These are phyloP conservation scores for Cyprinodon diabolis DNA, from an alignment of 2,797 vertebrate genomes.

Conservation along the genomic window DNA sequence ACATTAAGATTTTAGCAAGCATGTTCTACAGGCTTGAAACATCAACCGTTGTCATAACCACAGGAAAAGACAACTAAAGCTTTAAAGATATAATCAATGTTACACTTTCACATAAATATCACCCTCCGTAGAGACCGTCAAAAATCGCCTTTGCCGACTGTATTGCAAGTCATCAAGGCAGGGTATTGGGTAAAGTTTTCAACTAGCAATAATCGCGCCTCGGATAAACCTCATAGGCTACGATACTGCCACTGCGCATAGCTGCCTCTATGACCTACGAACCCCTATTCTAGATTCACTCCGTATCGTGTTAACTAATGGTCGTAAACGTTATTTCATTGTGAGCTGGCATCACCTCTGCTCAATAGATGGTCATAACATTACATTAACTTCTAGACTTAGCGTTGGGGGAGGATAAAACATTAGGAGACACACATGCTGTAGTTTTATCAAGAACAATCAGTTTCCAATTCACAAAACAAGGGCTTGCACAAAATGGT, in stretches of 20 bases:
- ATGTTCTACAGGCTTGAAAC: too few relatives aligned
- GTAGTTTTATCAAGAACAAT: too few relatives aligned
- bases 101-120: not conserved
- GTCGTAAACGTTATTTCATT: not conserved
- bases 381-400: not conserved
- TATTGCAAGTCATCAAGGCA: slow-evolving; percentile 15
- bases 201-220: slow-evolving; percentile 94
- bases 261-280: accelerated
- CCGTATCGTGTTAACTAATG: not conserved
- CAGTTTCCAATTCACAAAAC: too few relatives aligned
- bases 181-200: slow-evolving; percentile 94
- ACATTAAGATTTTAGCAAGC: too few relatives aligned
- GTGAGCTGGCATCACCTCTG: not conserved
- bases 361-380: not conserved
- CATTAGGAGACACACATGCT: too few relatives aligned
- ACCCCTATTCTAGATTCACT: slow-evolving; percentile 33
- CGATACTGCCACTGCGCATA: slow-evolving; percentile 93
- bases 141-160: slow-evolving; percentile 14
- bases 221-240: slow-evolving; percentile 92
- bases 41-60: too few relatives aligned
- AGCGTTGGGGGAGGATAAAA: not conserved
- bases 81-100: too few relatives aligned
- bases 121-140: not conserved
- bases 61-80: too few relatives aligned
- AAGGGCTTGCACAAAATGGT: too few relatives aligned